Percentiles rank a stretch among this genome's conserved stretches.
Evolutionary conservation across 1,140 invertebrate genomes (phyloP).

Genomic region (Neodiprion fabricii): DNA sequence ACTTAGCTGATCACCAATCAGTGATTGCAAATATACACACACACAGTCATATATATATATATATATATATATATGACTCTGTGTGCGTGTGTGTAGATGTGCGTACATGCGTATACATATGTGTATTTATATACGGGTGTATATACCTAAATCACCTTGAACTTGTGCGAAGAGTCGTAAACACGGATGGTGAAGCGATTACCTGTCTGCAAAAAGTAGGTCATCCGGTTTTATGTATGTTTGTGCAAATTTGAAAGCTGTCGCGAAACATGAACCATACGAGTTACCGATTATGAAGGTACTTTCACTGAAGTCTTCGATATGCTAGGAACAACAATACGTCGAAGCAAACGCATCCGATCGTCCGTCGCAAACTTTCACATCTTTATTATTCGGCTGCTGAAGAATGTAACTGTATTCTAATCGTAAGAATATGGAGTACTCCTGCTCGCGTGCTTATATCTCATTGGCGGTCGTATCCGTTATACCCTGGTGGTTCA

Average conservation of each 20-base stretch:
- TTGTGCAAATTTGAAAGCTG: conserved; percentile 2
- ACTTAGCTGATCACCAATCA: neutral
- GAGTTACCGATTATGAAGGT: neutral
- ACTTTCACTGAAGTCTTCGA: neutral
- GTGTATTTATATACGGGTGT: neutral
- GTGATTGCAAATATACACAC: neutral
- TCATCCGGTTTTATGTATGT: neutral
- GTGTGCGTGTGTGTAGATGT: too few relatives aligned
- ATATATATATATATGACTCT: too few relatives aligned
- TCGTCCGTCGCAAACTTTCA: neutral
- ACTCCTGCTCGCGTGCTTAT: too few relatives aligned
- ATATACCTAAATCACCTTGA: neutral
- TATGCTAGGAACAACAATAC: neutral
- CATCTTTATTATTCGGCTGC: neutral
- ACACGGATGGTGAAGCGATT: neutral
- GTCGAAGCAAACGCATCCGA: neutral
- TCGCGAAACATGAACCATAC: neutral
- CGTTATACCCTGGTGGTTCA: too few relatives aligned
- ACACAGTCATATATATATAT: too few relatives aligned
- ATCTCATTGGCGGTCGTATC: too few relatives aligned
- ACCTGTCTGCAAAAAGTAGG: neutral
- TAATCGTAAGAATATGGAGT: too few relatives aligned
- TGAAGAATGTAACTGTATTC: neutral
- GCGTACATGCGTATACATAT: too few relatives aligned
- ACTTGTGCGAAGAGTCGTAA: neutral